Percentiles rank a stretch among this genome's conserved stretches.
phyloP scores from a whole-genome alignment of 2,888 invertebrate genomes.

The Dynastes hyllus region DNA sequence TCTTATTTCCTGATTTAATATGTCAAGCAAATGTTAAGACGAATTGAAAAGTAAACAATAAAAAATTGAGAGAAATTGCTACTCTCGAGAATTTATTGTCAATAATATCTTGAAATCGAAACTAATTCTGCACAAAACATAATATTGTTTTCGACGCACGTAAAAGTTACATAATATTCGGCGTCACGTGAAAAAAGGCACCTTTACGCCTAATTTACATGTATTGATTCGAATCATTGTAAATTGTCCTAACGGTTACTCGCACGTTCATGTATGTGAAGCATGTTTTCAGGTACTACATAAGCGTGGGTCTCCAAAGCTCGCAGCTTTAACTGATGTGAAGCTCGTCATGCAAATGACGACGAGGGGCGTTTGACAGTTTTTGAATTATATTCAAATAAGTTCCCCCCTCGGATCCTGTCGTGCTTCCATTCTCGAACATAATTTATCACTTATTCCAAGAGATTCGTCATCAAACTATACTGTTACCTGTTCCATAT shows the following conservation, averaged over 20 bases:
- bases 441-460: slow-evolving; percentile 68
- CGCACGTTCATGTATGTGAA: slow-evolving; percentile 42
- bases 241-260: slow-evolving; percentile 49
- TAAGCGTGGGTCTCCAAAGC: slow-evolving; percentile 16
- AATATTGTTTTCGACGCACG: slow-evolving; percentile 8
- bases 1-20: too few relatives aligned
- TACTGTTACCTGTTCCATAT: slow-evolving; percentile 66
- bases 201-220: slow-evolving; percentile 49
- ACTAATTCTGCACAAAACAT: neutral
- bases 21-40: too few relatives aligned
- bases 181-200: slow-evolving; percentile 39
- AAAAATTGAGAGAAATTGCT: too few relatives aligned
- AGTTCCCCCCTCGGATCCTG: slow-evolving; percentile 61
- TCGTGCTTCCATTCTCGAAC: slow-evolving; percentile 62
- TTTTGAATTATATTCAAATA: slow-evolving; percentile 70
- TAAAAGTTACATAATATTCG: slow-evolving; percentile 27
- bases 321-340: slow-evolving; percentile 46
- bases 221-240: slow-evolving; percentile 50
- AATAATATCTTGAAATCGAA: too few relatives aligned
- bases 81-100: too few relatives aligned
- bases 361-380: slow-evolving; percentile 69
- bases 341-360: slow-evolving; percentile 67
- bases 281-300: slow-evolving; percentile 40
- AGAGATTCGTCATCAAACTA: slow-evolving; percentile 58
- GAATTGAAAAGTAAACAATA: too few relatives aligned